Percentiles rank a stretch among this genome's conserved stretches.
Evolutionary conservation across 2,113 vertebrate species (phyloP).

Genomic region (Podiceps cristatus): DNA sequence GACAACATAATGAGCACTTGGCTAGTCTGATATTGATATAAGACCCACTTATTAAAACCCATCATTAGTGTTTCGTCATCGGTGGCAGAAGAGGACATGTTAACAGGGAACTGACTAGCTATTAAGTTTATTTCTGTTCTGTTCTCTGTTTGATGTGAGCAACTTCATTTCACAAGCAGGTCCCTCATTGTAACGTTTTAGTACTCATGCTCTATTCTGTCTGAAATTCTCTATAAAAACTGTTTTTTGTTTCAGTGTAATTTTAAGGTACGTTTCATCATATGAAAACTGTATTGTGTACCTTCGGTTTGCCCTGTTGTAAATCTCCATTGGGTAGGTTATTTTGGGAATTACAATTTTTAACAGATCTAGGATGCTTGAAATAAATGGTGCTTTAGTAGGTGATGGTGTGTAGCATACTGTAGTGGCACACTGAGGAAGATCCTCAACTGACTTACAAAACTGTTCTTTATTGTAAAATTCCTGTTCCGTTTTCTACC

Average conservation of each 20-base stretch:
- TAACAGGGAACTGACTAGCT: neutral
- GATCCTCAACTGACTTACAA: fast-evolving
- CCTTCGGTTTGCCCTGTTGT: neutral
- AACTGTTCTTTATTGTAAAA: neutral
- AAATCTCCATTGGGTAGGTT: neutral
- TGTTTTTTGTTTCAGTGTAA: neutral
- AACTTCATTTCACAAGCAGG: neutral
- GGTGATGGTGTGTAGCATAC: neutral
- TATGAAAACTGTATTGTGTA: neutral
- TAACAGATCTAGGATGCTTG: neutral
- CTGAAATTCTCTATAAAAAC: neutral
- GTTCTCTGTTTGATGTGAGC: neutral
- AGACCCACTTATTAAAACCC: neutral
- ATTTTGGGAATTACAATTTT: neutral
- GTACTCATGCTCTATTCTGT: neutral
- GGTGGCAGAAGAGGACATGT: neutral
- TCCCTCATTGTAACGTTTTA: neutral
- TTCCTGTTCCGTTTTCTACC: neutral
- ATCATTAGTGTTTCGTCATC: neutral
- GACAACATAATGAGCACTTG: neutral
- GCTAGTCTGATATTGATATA: neutral
- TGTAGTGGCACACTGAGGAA: neutral
- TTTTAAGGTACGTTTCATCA: neutral
- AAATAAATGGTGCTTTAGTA: neutral
- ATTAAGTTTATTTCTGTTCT: neutral